Evolutionary conservation across 1,140 invertebrate species (phyloP).

Genomic region (Pollicipes pollicipes): DNA sequence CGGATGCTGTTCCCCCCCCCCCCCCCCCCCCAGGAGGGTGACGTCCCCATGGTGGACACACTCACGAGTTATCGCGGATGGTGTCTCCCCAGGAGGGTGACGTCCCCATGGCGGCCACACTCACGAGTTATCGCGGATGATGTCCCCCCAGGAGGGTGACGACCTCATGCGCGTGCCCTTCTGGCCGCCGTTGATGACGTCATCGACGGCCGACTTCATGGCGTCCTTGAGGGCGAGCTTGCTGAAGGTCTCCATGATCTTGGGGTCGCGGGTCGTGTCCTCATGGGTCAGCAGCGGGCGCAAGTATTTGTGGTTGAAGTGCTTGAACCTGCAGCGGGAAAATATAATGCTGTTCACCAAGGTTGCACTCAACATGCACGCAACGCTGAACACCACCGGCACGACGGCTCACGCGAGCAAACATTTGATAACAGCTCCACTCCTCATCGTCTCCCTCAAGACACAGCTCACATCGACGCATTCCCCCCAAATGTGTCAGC

Average conservation of each 20-base stretch:
- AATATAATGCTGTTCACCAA: conserved; percentile 4
- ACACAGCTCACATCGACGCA: too few relatives aligned
- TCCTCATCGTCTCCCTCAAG: conserved; percentile 6
- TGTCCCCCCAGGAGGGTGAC: conserved; percentile 73
- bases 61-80: too few relatives aligned
- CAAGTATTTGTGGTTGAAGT: conserved; percentile 84
- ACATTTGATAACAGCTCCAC: conserved; percentile 7
- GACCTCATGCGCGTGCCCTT: conserved; percentile 70
- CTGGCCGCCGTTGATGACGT: conserved; percentile 65
- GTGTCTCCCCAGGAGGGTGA: too few relatives aligned
- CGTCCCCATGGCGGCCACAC: conserved; percentile 26
- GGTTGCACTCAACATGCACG: too few relatives aligned
- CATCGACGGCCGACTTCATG: conserved; percentile 63
- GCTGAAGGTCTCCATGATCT: conserved; percentile 85
- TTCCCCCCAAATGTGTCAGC: too few relatives aligned
- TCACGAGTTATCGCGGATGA: conserved; percentile 27
- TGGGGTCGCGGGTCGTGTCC: conserved; percentile 69
- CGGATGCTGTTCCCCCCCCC: too few relatives aligned
- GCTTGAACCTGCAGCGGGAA: conserved; percentile 52
- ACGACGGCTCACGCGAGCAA: conserved; percentile 6
- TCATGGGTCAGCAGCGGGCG: conserved; percentile 69
- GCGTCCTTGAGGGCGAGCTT: conserved; percentile 85
- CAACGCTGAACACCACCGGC: background rate
- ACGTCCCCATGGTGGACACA: too few relatives aligned
- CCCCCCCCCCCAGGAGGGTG: too few relatives aligned